Conservation (phyloP, 2,113 vertebrate species). For the Phalacrocorax pelagicus region DNA sequence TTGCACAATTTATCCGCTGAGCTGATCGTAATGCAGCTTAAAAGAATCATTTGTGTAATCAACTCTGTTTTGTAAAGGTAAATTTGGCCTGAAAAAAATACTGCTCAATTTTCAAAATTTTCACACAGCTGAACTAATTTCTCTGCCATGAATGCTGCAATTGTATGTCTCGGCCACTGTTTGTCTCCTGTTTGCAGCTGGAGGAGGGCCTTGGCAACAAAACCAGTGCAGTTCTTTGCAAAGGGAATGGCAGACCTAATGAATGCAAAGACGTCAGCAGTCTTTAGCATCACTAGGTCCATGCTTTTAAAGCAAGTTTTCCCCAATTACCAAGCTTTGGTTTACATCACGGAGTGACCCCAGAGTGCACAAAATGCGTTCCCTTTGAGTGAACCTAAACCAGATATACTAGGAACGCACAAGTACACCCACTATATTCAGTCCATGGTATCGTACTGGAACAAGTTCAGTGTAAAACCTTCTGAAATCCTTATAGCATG, state of each 20-base stretch:
- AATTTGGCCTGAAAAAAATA: background rate
- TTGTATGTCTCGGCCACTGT: conserved; percentile 8
- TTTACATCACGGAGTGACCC: background rate
- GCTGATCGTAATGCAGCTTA: rapidly evolving
- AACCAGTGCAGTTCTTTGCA: background rate
- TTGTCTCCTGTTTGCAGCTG: background rate
- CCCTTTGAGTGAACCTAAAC: background rate
- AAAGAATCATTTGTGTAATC: background rate
- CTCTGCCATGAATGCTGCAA: conserved; percentile 9
- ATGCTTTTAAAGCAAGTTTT: background rate
- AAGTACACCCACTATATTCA: background rate
- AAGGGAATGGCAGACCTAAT: too few species aligned
- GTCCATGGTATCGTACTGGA: background rate
- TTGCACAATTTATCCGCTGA: background rate
- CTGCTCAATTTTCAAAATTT: background rate
- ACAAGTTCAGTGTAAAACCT: background rate
- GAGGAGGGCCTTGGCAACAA: conserved; percentile 47
- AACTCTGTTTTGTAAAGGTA: background rate
- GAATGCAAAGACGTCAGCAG: background rate
- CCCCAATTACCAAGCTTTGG: background rate
- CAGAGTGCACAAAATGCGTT: background rate
- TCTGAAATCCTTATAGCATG: background rate
- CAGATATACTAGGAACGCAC: background rate
- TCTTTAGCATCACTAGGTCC: background rate
- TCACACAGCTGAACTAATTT: background rate